Evolutionary conservation across 2,888 invertebrate species (phyloP), one percentile per base, ranked within the genome.

Genomic region (Unio pictorum): DNA sequence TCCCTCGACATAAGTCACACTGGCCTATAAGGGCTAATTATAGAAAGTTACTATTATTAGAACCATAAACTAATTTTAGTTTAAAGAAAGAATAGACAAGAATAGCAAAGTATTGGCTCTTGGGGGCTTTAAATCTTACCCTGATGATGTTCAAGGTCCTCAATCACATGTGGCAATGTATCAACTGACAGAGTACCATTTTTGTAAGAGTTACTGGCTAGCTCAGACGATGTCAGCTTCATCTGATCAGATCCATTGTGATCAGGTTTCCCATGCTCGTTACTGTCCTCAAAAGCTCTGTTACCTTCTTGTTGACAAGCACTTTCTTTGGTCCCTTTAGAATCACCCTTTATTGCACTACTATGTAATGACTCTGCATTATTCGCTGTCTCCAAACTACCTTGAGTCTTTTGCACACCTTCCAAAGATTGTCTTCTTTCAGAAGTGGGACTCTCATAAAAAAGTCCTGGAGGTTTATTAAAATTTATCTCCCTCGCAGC

Each of bases 401-500:
- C 45, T 15, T 45, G 45, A 45, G 45, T 45, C 45, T 45, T 45
- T 15, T 11, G 45, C 45, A 15, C 45, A 11, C 45, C 15, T 45
- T 45, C 45, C 45, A 15, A 45, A 3, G 45, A 45, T 45, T 45
- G 45, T 45, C 45, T 45, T 45, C 45, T 45, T 45, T 45, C 45
- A 45, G 45, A 45, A 11, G 15, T 45, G 15, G 45, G 45, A 45
- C 45, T 45, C 45, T 45, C 45, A 45, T 45, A 45, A 45, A 59
- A 26, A 26, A 23, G 59, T 58, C 45, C 45, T 45, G 45, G 45
- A 45, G 45, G 45, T 45, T 15, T 45, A 23, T 72, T 69, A 67
- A 75, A 82, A 61, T 78, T 75, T 11, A 82, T 73, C 72, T 80
- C 81, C 63, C 76, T 75, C 28, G 71, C 81, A 20, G 77, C 77